phyloP scores from a whole-genome alignment of 2,888 invertebrate species.

The Scaptodrosophila latifasciaeformis region DNA sequence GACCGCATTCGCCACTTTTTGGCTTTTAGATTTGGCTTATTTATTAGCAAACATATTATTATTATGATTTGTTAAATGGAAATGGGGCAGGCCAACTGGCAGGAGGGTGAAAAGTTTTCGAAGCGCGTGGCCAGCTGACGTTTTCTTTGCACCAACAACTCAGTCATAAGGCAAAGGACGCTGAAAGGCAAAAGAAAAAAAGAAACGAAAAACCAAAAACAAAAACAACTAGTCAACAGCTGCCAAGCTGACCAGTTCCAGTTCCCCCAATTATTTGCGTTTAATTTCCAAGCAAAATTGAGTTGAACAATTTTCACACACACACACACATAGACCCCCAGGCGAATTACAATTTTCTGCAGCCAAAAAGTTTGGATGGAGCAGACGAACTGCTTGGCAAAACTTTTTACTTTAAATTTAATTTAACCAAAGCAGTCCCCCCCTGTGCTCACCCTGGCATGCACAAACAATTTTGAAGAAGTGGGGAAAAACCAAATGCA shows the following conservation, averaged over 20 bases:
- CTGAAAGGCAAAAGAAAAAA: too few relatives aligned
- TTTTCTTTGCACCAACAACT: constrained; percentile 26
- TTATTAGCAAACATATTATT: constrained; percentile 65
- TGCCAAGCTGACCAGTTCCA: too few relatives aligned
- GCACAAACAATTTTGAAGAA: too few relatives aligned
- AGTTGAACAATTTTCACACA: too few relatives aligned
- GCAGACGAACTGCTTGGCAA: background rate
- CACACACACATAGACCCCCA: constrained; percentile 6
- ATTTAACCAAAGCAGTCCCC: too few relatives aligned
- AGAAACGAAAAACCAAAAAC: too few relatives aligned
- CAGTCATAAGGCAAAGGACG: constrained; percentile 27
- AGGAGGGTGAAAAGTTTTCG: constrained; percentile 35
- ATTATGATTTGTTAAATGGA: constrained; percentile 29
- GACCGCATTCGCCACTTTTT: constrained; percentile 8
- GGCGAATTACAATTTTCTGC: too few relatives aligned
- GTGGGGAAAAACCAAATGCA: too few relatives aligned
- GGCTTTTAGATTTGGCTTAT: constrained; percentile 40
- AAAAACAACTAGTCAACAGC: constrained; percentile 33
- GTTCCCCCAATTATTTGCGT: too few relatives aligned
- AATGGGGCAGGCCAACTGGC: constrained; percentile 17
- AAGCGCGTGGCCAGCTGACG: constrained; percentile 30
- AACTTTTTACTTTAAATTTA: constrained; percentile 4
- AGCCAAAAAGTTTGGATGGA: too few relatives aligned
- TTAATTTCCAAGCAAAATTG: too few relatives aligned
- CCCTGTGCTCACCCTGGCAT: too few relatives aligned